These are phyloP conservation scores for Rissa tridactyla DNA, from an alignment of 2,113 vertebrate species.

Conservation along the genomic window DNA sequence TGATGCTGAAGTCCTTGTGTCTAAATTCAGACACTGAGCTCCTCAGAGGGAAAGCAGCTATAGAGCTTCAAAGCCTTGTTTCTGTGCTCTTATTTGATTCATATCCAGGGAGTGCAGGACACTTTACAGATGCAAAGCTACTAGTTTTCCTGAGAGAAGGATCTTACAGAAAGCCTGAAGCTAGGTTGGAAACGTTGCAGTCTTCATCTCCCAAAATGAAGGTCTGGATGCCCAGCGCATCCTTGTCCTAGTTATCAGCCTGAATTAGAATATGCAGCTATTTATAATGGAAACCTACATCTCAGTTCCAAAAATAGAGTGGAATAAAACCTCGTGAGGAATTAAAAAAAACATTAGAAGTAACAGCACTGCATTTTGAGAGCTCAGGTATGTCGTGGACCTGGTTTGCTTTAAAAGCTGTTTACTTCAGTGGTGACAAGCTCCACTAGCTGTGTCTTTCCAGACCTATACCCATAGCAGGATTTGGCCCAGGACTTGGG, in stretches of 20 bases:
- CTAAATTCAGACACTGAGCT: background rate
- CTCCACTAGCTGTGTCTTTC: background rate
- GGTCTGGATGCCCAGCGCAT: background rate
- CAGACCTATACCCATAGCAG: background rate
- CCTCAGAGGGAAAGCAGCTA: background rate
- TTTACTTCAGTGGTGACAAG: background rate
- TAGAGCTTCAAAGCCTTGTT: background rate
- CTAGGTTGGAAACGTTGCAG: background rate
- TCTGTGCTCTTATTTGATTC: background rate
- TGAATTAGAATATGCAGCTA: constrained; percentile 42
- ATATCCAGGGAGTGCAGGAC: background rate
- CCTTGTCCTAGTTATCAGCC: constrained; percentile 25
- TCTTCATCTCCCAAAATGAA: background rate
- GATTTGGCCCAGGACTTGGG: background rate
- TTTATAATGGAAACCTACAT: constrained; percentile 51
- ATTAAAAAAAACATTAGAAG: background rate
- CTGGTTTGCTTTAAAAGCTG: background rate
- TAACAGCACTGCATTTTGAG: background rate
- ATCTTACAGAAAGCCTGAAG: background rate
- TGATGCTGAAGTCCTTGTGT: background rate
- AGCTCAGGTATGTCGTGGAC: background rate
- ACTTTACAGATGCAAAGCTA: background rate
- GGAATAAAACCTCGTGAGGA: background rate
- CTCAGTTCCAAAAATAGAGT: background rate
- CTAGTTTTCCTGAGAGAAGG: background rate